Percentiles rank a stretch among this genome's conserved stretches.
phyloP scores from a whole-genome alignment of 2,113 vertebrate species.

The Dunckerocampus dactyliophorus region DNA sequence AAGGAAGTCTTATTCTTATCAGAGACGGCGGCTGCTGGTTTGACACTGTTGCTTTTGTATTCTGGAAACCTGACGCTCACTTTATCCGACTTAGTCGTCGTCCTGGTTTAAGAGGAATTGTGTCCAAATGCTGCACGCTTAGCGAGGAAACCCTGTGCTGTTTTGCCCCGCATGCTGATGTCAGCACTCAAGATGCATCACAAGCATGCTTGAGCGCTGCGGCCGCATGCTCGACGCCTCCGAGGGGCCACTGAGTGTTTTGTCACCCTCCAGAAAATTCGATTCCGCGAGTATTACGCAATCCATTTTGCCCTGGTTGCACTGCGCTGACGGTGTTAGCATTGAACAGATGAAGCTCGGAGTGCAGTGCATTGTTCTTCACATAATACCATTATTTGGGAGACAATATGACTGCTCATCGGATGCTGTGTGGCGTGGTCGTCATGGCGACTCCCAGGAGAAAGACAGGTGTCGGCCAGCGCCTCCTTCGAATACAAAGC shows the following conservation, averaged over 20 bases:
- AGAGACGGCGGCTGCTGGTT: too few species aligned
- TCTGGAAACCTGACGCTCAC: too few species aligned
- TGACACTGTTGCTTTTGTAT: too few species aligned
- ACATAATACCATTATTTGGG: conserved; percentile 23
- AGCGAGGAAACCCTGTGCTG: background rate
- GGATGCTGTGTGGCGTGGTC: background rate
- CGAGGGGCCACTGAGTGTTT: background rate
- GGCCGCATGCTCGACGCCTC: conserved; percentile 12
- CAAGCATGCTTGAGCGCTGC: conserved; percentile 2
- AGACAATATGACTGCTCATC: background rate
- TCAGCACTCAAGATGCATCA: conserved; percentile 9
- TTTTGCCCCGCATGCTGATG: background rate
- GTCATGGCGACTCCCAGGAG: background rate
- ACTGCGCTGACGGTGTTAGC: conserved; percentile 23
- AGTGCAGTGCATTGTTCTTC: conserved; percentile 3
- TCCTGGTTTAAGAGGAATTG: too few species aligned
- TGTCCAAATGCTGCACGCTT: too few species aligned
- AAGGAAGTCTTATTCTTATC: too few species aligned
- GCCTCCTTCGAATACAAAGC: too few species aligned
- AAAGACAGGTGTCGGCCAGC: background rate
- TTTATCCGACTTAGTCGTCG: too few species aligned
- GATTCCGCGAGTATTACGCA: background rate
- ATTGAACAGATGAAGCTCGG: background rate
- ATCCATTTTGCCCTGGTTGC: conserved; percentile 3
- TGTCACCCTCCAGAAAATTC: conserved; percentile 1